These are phyloP conservation scores for Gymnocypris eckloni DNA, from an alignment of 2,797 vertebrate species.

Conservation along the genomic window DNA sequence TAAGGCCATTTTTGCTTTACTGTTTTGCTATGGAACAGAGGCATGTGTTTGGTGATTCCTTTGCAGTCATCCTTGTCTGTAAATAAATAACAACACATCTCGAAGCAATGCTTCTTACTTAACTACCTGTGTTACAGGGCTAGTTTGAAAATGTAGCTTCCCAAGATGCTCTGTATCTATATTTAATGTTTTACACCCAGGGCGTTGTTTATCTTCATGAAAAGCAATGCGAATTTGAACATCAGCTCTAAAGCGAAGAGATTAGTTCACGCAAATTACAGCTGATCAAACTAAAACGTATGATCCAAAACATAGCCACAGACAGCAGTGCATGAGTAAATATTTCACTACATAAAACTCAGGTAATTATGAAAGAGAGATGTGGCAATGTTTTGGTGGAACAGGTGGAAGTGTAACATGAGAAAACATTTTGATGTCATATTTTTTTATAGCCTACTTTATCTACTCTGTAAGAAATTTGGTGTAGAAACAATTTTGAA, in stretches of 20 bases:
- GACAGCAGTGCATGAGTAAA: not conserved
- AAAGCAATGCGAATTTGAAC: not conserved
- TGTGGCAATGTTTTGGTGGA: not conserved
- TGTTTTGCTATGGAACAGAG: not conserved
- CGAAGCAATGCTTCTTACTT: not conserved
- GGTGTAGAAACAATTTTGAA: not conserved
- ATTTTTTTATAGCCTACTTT: not conserved
- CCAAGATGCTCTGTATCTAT: not conserved
- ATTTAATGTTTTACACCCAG: not conserved
- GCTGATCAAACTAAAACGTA: not conserved
- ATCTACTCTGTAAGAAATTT: not conserved
- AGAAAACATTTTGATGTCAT: not conserved
- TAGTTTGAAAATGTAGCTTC: not conserved
- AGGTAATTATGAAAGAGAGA: not conserved
- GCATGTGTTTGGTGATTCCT: not conserved
- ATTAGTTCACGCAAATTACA: not conserved
- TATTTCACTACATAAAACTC: not conserved
- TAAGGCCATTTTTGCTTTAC: not conserved
- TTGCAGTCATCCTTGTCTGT: not conserved
- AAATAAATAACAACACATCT: not conserved
- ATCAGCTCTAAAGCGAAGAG: not conserved
- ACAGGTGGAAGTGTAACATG: not conserved
- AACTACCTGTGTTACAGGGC: not conserved
- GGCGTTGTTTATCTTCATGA: not conserved
- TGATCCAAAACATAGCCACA: not conserved